Conservation (phyloP, 37 sponge, comb jelly and placozoan species). For the Lycopodina hypogea region DNA sequence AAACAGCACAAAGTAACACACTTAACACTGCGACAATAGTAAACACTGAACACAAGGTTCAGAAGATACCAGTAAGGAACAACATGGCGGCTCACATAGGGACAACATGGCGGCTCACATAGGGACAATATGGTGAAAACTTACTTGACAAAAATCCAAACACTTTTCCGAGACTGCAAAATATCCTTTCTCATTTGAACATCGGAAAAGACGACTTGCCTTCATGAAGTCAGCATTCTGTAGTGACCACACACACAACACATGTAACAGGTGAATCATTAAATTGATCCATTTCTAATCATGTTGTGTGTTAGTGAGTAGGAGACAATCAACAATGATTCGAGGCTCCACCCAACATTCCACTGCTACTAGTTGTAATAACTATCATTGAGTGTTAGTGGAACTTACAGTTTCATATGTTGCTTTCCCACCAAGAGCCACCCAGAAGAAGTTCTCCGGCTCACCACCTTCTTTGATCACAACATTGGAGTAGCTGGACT, state of each 20-base stretch:
- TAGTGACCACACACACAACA: not conserved
- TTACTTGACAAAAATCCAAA: conserved; percentile 95
- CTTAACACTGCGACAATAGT: too few relatives aligned
- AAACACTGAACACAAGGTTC: too few relatives aligned
- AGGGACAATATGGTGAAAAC: not conserved
- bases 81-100: too few relatives aligned
- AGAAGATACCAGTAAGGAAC: too few relatives aligned
- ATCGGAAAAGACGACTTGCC: conserved; percentile 79
- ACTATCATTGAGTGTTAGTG: too few relatives aligned
- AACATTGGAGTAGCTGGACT: conserved; percentile 81
- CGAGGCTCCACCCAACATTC: too few relatives aligned
- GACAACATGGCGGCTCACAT: too few relatives aligned
- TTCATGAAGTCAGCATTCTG: conserved; percentile 83
- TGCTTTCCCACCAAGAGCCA: conserved; percentile 80
- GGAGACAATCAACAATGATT: too few relatives aligned
- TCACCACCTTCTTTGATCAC: conserved; percentile 77
- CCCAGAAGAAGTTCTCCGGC: conserved; percentile 98
- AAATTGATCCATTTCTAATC: not conserved
- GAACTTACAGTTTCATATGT: conserved; percentile 40
- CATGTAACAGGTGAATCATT: not conserved
- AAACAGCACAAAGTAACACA: too few relatives aligned
- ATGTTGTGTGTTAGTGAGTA: not conserved
- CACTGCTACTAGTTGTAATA: too few relatives aligned
- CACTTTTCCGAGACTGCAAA: conserved; percentile 91
- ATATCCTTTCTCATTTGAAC: conserved; percentile 96